Conservation (phyloP, 2,797 vertebrate species). For the Halcyon leucocephala region DNA sequence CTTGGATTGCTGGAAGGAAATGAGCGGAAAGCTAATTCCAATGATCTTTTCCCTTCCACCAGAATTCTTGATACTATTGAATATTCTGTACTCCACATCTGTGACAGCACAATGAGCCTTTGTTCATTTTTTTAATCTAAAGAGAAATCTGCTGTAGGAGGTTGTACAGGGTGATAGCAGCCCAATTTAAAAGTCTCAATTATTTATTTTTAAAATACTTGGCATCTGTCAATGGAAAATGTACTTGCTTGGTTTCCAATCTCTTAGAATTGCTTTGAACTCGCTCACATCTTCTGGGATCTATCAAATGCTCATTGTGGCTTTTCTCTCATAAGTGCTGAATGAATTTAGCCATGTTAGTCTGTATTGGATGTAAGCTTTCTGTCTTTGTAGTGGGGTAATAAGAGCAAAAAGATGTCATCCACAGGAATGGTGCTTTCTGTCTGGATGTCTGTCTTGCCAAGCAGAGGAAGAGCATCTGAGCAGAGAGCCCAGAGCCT, state of each 20-base stretch:
- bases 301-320: slow-evolving; percentile 54
- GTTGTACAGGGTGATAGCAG: slow-evolving; percentile 64
- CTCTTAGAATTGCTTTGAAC: slow-evolving; percentile 64
- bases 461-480: neutral
- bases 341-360: slow-evolving; percentile 35
- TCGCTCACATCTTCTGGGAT: slow-evolving; percentile 47
- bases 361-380: slow-evolving; percentile 30
- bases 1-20: slow-evolving; percentile 38
- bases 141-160: slow-evolving; percentile 48
- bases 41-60: slow-evolving; percentile 44
- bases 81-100: slow-evolving; percentile 60
- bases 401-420: slow-evolving; percentile 25
- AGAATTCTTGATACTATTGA: slow-evolving; percentile 40
- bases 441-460: slow-evolving; percentile 12
- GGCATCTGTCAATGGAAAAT: slow-evolving; percentile 63
- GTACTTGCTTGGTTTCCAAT: slow-evolving; percentile 45
- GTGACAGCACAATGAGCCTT: slow-evolving; percentile 69
- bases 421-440: neutral
- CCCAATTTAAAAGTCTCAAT: slow-evolving; percentile 69
- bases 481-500: neutral
- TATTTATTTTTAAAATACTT: slow-evolving; percentile 71
- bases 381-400: slow-evolving; percentile 33
- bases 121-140: slow-evolving; percentile 66
- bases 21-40: slow-evolving; percentile 29
- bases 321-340: slow-evolving; percentile 31